These are phyloP conservation scores for Drosophila pullipes DNA, from an alignment of 2,888 invertebrate genomes.

Conservation along the genomic window DNA sequence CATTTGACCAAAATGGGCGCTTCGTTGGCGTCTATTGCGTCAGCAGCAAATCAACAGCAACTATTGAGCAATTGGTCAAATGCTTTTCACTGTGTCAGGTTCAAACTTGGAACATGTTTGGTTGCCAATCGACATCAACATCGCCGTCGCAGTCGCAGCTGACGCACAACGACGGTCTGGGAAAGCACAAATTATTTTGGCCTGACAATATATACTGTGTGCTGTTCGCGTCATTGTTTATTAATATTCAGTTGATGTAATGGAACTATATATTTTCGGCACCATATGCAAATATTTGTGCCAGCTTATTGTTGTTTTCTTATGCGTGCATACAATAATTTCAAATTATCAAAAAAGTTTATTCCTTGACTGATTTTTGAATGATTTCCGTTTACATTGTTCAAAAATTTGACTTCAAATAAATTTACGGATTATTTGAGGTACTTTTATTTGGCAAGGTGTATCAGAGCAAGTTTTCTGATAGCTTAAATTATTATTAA, in stretches of 20 bases:
- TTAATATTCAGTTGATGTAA: constrained; percentile 79
- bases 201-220: constrained; percentile 31
- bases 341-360: constrained; percentile 13
- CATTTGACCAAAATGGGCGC: constrained; percentile 72
- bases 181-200: constrained; percentile 38
- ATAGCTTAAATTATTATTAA: not conserved
- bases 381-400: constrained; percentile 1
- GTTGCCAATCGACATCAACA: constrained; percentile 17
- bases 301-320: constrained; percentile 14
- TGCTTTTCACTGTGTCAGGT: constrained; percentile 74
- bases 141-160: constrained; percentile 23
- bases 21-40: constrained; percentile 61
- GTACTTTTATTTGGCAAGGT: not conserved
- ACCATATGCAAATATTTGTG: constrained; percentile 31
- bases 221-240: constrained; percentile 69
- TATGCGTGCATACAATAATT: constrained; percentile 3
- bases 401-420: not conserved
- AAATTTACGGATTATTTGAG: not conserved
- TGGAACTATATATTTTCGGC: constrained; percentile 52
- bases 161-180: constrained; percentile 50
- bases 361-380: constrained; percentile 6
- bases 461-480: not conserved
- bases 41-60: constrained; percentile 43
- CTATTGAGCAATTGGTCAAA: constrained; percentile 76
- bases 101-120: constrained; percentile 59